These are phyloP conservation scores for Hydrozoanthus gracilis DNA, from an alignment of 92 coral and sea anemone genomes.

Conservation along the genomic window DNA sequence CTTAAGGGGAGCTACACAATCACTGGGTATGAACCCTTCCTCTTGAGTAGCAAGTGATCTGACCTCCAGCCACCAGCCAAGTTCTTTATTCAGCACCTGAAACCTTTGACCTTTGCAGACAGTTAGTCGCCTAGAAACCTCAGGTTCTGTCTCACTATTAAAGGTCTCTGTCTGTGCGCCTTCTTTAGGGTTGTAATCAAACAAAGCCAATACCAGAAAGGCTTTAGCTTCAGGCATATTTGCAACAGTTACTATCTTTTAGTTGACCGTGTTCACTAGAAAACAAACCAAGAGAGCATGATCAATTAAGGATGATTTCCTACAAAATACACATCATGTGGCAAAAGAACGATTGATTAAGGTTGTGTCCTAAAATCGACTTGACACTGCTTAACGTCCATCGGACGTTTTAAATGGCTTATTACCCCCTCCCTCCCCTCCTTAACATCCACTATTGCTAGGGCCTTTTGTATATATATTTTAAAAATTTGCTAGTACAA, in stretches of 20 bases:
- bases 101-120: slow-evolving; percentile 22
- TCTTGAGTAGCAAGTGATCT: slow-evolving; percentile 31
- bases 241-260: background rate
- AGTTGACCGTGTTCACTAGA: too few species aligned
- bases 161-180: background rate
- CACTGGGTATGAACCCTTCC: slow-evolving; percentile 48
- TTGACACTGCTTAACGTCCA: too few species aligned
- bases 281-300: too few species aligned
- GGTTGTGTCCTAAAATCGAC: too few species aligned
- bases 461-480: too few species aligned
- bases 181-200: slow-evolving; percentile 24
- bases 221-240: background rate
- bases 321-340: too few species aligned
- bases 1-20: slow-evolving; percentile 70
- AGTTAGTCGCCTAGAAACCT: background rate
- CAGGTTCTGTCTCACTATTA: background rate
- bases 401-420: too few species aligned
- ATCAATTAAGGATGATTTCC: too few species aligned
- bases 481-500: too few species aligned
- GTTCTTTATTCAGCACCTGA: slow-evolving; percentile 7
- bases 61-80: slow-evolving; percentile 20
- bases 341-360: too few species aligned
- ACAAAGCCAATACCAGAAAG: background rate
- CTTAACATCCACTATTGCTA: too few species aligned
- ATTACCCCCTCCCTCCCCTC: too few species aligned